Evolutionary conservation across 2,113 vertebrate species (phyloP).

Genomic region (Odocoileus hemionus): DNA sequence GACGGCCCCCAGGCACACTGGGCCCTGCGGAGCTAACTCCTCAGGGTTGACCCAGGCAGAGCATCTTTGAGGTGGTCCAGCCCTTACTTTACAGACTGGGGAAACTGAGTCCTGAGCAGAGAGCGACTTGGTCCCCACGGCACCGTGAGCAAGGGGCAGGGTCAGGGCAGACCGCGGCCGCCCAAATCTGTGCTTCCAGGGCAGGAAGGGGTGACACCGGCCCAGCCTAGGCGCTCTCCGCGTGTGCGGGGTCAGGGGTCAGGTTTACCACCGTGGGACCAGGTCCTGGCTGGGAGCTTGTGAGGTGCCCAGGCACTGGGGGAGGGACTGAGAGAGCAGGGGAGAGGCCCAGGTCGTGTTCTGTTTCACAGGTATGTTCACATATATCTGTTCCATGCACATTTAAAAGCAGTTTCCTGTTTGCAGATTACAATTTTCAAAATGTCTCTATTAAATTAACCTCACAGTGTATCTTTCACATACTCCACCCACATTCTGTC

Average conservation of each 20-base stretch:
- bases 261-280: fast-evolving
- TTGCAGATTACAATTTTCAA: background rate
- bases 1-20: fast-evolving
- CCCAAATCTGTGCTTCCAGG: background rate
- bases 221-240: fast-evolving
- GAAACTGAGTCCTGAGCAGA: background rate
- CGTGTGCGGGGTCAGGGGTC: fast-evolving
- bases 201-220: background rate
- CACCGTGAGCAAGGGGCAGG: background rate
- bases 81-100: background rate
- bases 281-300: no score
- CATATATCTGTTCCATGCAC: fast-evolving
- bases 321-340: no score
- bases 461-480: background rate
- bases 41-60: background rate
- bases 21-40: background rate
- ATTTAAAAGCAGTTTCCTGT: background rate
- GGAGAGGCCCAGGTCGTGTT: no score
- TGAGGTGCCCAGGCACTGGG: no score
- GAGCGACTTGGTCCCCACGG: fast-evolving
- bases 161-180: background rate
- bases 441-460: background rate
- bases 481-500: fast-evolving
- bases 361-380: fast-evolving
- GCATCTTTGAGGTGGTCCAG: no score